Percentiles rank a stretch among this genome's conserved stretches.
Conservation (phyloP, 1,140 invertebrate species). For the Sarcophaga bullata region DNA sequence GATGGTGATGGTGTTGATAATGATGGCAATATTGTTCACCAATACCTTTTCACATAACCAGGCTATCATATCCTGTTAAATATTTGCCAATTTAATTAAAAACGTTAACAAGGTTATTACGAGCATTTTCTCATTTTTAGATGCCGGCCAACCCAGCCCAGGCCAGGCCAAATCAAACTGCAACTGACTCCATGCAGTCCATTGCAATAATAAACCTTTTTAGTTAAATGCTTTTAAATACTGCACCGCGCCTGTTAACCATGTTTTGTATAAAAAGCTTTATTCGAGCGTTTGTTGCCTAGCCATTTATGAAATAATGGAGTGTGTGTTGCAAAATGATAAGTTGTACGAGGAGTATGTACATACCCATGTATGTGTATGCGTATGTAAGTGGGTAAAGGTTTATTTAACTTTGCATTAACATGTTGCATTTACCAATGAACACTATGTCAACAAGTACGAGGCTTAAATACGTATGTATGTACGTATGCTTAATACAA, state of each 20-base stretch:
- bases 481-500: neutral
- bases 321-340: conserved; percentile 32
- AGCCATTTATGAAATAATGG: conserved; percentile 8
- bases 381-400: neutral
- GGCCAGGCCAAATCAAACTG: too few relatives aligned
- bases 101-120: conserved; percentile 40
- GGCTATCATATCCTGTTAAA: conserved; percentile 25
- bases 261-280: neutral
- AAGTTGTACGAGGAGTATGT: neutral
- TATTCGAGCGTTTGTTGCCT: neutral
- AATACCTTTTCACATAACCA: too few relatives aligned
- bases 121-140: neutral
- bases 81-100: conserved; percentile 38
- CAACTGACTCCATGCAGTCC: too few relatives aligned
- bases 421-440: conserved; percentile 27
- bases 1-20: neutral
- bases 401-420: conserved; percentile 34
- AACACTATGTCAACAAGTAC: conserved; percentile 18
- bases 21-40: too few relatives aligned
- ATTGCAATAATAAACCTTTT: neutral
- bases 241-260: conserved; percentile 2
- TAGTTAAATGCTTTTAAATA: conserved; percentile 38
- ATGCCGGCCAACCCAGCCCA: neutral
- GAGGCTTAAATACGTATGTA: neutral
- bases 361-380: neutral